Percentiles rank a stretch among this genome's conserved stretches.
These are phyloP conservation scores for Gulo gulo DNA, from an alignment of 2,113 vertebrate species.

Conservation along the genomic window DNA sequence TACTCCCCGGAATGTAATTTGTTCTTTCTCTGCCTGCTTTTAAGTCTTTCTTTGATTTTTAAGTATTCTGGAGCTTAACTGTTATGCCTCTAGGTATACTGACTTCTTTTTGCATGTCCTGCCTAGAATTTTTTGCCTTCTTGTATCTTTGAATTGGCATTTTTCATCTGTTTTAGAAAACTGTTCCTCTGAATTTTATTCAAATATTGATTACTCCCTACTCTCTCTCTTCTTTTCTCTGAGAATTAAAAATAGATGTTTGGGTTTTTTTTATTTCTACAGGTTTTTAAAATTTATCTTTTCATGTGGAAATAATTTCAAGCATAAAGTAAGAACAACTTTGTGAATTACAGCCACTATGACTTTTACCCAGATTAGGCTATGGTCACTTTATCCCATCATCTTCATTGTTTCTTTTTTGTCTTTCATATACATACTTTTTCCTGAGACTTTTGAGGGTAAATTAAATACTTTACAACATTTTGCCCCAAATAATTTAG, in stretches of 20 bases:
- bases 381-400: neutral
- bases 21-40: neutral
- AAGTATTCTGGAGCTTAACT: neutral
- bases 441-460: neutral
- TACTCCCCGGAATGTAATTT: neutral
- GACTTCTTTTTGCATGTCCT: neutral
- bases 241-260: neutral
- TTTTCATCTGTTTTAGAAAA: neutral
- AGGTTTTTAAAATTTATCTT: neutral
- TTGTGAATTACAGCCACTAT: neutral
- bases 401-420: neutral
- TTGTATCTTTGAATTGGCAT: neutral
- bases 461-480: neutral
- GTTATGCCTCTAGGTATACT: neutral
- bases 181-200: neutral
- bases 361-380: neutral
- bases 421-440: neutral
- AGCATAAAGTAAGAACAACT: neutral
- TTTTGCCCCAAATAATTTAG: neutral
- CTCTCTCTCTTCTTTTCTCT: neutral
- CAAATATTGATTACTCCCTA: neutral
- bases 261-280: neutral
- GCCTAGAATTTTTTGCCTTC: neutral
- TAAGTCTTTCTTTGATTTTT: neutral
- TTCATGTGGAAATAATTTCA: neutral